Conservation (phyloP, 2,113 vertebrate genomes). For the Albula goreensis region DNA sequence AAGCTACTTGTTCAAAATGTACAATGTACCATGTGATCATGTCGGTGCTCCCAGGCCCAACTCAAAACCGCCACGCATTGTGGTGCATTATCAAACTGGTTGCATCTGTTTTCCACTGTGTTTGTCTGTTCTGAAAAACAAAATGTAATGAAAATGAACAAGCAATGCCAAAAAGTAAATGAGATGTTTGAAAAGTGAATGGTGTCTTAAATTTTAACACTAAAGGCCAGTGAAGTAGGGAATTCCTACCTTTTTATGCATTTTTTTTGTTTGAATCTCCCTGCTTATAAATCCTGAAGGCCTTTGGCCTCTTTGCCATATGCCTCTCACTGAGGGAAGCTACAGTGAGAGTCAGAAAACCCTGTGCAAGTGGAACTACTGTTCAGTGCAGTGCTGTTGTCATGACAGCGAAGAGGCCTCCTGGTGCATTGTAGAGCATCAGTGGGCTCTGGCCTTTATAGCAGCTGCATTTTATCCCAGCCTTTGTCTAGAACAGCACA, state of each 20-base stretch:
- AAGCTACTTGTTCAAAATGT: slow-evolving; percentile 17
- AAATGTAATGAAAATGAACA: neutral
- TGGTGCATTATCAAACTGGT: slow-evolving; percentile 36
- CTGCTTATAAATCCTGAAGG: neutral
- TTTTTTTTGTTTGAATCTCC: neutral
- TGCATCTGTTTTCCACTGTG: slow-evolving; percentile 18
- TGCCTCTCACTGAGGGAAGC: neutral
- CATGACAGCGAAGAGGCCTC: too few species aligned
- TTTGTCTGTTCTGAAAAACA: slow-evolving; percentile 29
- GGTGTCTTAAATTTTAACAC: neutral
- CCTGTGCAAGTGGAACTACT: neutral
- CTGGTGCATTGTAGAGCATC: neutral
- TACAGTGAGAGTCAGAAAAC: neutral
- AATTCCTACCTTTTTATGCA: neutral
- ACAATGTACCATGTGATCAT: slow-evolving; percentile 3
- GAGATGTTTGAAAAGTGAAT: slow-evolving; percentile 31
- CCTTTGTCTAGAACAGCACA: neutral
- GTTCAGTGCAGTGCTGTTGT: neutral
- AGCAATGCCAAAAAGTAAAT: slow-evolving; percentile 9
- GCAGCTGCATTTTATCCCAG: neutral
- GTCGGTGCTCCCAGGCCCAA: neutral
- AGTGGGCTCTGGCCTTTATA: neutral
- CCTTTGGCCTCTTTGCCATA: neutral
- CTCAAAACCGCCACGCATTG: slow-evolving; percentile 13
- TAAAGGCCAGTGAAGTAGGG: neutral